Conservation (phyloP, 1,140 invertebrate genomes). For the Mizuhopecten yessoensis region DNA sequence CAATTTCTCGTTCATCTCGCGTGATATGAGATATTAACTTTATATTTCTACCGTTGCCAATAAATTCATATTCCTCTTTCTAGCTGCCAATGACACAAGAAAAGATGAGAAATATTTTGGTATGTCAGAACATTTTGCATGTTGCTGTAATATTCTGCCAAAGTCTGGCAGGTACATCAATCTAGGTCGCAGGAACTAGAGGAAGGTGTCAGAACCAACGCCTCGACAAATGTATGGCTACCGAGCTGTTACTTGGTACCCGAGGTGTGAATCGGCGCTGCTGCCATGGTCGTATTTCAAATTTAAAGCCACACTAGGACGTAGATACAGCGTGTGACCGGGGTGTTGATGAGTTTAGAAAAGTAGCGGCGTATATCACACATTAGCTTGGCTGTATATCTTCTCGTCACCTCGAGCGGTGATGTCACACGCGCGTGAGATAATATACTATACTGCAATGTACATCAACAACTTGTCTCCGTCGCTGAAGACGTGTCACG, state of each 20-base stretch:
- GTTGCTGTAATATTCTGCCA: not conserved
- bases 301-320: not conserved
- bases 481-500: not conserved
- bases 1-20: not conserved
- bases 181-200: not conserved
- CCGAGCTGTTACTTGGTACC: not conserved
- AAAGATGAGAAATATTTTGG: not conserved
- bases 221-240: not conserved
- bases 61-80: not conserved
- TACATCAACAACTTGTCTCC: not conserved
- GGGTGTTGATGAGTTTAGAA: constrained; percentile 28
- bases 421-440: constrained; percentile 11
- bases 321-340: not conserved
- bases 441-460: not conserved
- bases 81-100: not conserved
- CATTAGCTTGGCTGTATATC: not conserved
- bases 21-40: not conserved
- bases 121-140: constrained; percentile 33
- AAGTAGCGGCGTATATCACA: not conserved
- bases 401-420: not conserved
- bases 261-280: not conserved
- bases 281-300: not conserved
- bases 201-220: not conserved
- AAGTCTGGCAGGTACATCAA: not conserved
- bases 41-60: not conserved